Conservation (phyloP, 2,113 vertebrate genomes). For the Regulus satrapa region DNA sequence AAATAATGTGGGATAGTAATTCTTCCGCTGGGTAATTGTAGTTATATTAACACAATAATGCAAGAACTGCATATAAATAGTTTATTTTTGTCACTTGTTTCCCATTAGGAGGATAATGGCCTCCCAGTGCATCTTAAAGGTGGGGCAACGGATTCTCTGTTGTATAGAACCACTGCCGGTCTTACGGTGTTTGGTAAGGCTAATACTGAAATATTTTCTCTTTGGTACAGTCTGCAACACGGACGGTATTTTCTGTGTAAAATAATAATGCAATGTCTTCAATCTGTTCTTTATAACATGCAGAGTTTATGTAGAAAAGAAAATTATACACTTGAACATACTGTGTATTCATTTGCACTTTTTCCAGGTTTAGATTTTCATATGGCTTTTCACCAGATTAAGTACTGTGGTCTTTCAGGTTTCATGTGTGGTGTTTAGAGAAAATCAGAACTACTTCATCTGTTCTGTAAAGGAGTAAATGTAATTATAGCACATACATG, state of each 20-base stretch:
- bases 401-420: neutral
- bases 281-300: neutral
- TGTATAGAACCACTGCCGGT: constrained; percentile 82
- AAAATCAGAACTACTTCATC: neutral
- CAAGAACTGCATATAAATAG: neutral
- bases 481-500: neutral
- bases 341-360: neutral
- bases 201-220: neutral
- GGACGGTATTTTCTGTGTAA: neutral
- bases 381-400: neutral
- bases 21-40: neutral
- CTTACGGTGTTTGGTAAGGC: constrained; percentile 81
- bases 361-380: neutral
- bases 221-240: neutral
- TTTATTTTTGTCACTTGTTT: neutral
- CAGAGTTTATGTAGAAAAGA: neutral
- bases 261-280: fast-evolving
- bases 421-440: neutral
- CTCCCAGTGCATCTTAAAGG: constrained; percentile 89
- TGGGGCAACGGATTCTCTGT: constrained; percentile 75
- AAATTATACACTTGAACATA: neutral
- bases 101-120: constrained; percentile 85
- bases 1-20: neutral
- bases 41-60: neutral
- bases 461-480: neutral